Evolutionary conservation across 1,140 invertebrate species (phyloP).

Genomic region (Monochamus saltuarius): DNA sequence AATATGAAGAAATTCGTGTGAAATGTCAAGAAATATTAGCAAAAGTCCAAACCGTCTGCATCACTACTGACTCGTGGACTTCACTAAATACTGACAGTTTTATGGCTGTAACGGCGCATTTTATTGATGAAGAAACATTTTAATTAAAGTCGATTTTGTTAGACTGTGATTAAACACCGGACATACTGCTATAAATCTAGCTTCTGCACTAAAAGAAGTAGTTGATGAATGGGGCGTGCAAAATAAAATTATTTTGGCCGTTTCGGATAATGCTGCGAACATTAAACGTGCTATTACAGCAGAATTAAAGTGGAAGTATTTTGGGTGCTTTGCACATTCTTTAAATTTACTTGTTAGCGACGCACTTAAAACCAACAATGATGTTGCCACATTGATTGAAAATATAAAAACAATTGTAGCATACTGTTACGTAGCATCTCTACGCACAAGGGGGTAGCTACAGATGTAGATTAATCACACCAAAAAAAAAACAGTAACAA

Average conservation of each 20-base stretch:
- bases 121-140: conserved; percentile 21
- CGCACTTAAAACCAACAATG: conserved; percentile 15
- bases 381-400: conserved; percentile 18
- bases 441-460: no score
- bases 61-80: conserved; percentile 29
- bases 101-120: conserved; percentile 29
- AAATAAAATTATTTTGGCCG: conserved; percentile 4
- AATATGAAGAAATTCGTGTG: no score
- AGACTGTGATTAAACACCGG: conserved; percentile 9
- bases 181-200: conserved; percentile 14
- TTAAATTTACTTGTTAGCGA: conserved; percentile 9
- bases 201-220: no score
- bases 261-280: conserved; percentile 3
- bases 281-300: neutral
- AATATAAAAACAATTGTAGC: conserved; percentile 49
- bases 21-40: no score
- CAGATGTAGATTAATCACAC: no score
- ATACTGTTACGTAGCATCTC: no score
- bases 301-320: conserved; percentile 1
- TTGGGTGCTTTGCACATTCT: neutral
- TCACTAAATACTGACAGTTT: conserved; percentile 23
- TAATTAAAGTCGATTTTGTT: conserved; percentile 20
- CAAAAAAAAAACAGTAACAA: no score
- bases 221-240: no score
- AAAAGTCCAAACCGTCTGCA: conserved; percentile 15